Percentiles rank a stretch among this genome's conserved stretches.
Conservation (phyloP, 2,797 vertebrate species). For the Stomatorhinus walkeri region DNA sequence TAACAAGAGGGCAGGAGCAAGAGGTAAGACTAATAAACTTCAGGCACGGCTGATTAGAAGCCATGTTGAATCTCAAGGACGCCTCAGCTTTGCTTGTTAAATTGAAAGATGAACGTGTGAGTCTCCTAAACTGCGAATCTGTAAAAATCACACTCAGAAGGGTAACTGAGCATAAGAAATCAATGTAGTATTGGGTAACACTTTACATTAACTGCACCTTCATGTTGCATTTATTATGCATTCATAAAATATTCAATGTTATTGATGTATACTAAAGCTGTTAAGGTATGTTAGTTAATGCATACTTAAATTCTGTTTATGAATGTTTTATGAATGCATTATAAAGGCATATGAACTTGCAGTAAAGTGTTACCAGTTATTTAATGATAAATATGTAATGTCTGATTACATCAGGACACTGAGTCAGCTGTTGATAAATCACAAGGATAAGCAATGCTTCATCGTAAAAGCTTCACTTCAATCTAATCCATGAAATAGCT, state of each 20-base stretch:
- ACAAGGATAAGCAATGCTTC: neutral
- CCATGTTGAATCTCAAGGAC: neutral
- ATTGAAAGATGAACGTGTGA: neutral
- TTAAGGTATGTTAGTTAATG: neutral
- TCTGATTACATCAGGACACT: neutral
- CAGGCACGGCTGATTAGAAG: neutral
- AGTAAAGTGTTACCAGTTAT: neutral
- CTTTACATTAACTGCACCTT: neutral
- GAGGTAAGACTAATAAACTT: neutral
- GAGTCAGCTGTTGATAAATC: neutral
- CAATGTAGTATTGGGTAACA: neutral
- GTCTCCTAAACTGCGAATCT: neutral
- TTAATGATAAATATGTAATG: neutral
- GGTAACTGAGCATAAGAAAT: neutral
- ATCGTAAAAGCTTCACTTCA: neutral
- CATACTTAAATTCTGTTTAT: neutral
- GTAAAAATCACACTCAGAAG: neutral
- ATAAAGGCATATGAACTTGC: neutral
- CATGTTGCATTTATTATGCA: neutral
- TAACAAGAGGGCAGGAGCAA: neutral
- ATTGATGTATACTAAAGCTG: neutral
- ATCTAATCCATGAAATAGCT: neutral
- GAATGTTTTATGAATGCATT: neutral
- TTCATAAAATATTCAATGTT: neutral
- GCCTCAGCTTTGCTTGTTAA: neutral